Conservation (phyloP, 1,140 invertebrate species). For the Oryzaephilus surinamensis region DNA sequence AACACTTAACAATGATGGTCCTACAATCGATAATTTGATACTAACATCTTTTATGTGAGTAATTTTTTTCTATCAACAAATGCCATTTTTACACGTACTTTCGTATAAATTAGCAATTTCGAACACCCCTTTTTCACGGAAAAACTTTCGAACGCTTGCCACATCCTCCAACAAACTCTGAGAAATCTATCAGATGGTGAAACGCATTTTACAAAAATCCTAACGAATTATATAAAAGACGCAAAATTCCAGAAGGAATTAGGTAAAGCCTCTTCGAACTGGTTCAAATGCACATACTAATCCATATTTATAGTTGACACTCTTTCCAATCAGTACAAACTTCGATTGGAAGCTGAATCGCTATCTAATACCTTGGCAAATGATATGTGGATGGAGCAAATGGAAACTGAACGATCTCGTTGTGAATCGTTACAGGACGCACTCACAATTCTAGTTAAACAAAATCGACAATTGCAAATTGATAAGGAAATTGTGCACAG, state of each 20-base stretch:
- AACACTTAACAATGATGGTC: too few relatives aligned
- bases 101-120: too few relatives aligned
- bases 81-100: too few relatives aligned
- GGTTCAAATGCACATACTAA: neutral
- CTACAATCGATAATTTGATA: too few relatives aligned
- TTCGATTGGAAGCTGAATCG: slow-evolving; percentile 21
- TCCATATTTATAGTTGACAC: slow-evolving; percentile 14
- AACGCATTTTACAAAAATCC: too few relatives aligned
- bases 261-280: slow-evolving; percentile 7
- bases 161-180: too few relatives aligned
- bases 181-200: too few relatives aligned
- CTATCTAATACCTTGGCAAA: slow-evolving; percentile 12
- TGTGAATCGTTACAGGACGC: slow-evolving; percentile 16
- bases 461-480: slow-evolving; percentile 21
- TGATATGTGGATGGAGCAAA: slow-evolving; percentile 22
- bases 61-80: too few relatives aligned
- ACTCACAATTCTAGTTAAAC: slow-evolving; percentile 16
- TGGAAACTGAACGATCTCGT: slow-evolving; percentile 17
- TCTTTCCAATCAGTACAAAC: slow-evolving; percentile 15
- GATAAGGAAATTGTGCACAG: slow-evolving; percentile 18
- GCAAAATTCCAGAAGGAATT: slow-evolving; percentile 11
- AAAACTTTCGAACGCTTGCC: too few relatives aligned
- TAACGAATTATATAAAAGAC: slow-evolving; percentile 17
- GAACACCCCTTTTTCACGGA: too few relatives aligned
- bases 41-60: too few relatives aligned